Evolutionary conservation across 2,113 vertebrate genomes (phyloP).

Genomic region (Melospiza georgiana): DNA sequence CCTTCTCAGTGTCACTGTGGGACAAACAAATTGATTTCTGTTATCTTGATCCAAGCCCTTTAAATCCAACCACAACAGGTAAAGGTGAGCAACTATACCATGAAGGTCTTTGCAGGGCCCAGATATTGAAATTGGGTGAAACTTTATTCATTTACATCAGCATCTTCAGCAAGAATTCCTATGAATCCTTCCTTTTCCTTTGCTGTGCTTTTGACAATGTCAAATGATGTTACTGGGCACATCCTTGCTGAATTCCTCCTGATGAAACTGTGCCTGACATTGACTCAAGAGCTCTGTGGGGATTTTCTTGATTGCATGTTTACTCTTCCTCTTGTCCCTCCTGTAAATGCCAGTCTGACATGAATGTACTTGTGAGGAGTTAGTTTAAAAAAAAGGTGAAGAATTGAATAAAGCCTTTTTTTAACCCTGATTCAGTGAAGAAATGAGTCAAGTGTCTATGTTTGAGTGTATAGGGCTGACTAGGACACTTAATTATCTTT

Average conservation of each 20-base stretch:
- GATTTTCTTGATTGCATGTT: constrained; percentile 22
- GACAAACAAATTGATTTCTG: background rate
- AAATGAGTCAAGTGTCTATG: background rate
- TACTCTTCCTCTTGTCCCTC: constrained; percentile 7
- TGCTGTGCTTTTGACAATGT: background rate
- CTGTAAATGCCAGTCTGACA: constrained; percentile 3
- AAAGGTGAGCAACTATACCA: background rate
- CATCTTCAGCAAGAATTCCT: background rate
- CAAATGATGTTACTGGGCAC: background rate
- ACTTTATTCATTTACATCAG: background rate
- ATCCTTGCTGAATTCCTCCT: background rate
- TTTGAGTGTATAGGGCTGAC: background rate
- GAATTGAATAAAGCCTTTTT: background rate
- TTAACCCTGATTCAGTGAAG: background rate
- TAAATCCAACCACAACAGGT: background rate
- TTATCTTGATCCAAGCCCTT: background rate
- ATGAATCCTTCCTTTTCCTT: background rate
- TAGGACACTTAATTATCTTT: background rate
- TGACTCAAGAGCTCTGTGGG: background rate
- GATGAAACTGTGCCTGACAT: background rate
- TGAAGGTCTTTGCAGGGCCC: background rate
- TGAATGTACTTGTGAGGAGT: background rate
- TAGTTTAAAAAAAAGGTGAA: background rate
- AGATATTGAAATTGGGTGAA: background rate
- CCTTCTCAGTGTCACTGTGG: background rate